Conservation (phyloP, 2,888 invertebrate genomes). For the Caenorhabditis imperialis region DNA sequence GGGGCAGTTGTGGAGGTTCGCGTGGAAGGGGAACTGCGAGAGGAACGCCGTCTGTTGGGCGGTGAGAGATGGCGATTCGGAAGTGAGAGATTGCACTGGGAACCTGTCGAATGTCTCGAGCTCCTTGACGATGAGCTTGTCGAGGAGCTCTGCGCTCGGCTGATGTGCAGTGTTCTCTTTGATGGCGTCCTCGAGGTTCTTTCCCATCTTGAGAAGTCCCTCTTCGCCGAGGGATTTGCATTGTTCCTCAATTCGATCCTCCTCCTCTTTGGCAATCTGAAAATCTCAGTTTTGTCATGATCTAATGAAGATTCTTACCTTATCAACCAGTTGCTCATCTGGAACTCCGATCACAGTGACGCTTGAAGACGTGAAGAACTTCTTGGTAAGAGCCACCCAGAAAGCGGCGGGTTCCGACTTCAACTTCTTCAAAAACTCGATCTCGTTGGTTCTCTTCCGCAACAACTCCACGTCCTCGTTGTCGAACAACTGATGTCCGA, state of each 20-base stretch:
- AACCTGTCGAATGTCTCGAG: constrained; percentile 83
- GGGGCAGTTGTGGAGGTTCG: constrained; percentile 66
- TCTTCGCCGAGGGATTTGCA: constrained; percentile 83
- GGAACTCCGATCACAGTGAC: constrained; percentile 81
- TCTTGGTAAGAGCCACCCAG: constrained; percentile 84
- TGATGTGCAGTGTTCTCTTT: constrained; percentile 84
- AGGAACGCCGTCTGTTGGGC: constrained; percentile 44
- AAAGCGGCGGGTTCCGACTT: constrained; percentile 83
- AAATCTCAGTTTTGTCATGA: neutral
- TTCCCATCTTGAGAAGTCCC: constrained; percentile 84
- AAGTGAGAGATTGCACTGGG: constrained; percentile 56
- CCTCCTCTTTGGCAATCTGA: constrained; percentile 82
- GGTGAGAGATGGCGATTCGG: constrained; percentile 24
- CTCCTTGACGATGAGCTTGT: constrained; percentile 86
- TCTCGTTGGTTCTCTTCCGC: constrained; percentile 61
- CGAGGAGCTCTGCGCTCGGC: constrained; percentile 85
- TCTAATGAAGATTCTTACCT: constrained; percentile 80
- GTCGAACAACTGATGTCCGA: constrained; percentile 89
- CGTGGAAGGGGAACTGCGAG: constrained; percentile 66
- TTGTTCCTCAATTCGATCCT: constrained; percentile 84
- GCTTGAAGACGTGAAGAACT: constrained; percentile 64
- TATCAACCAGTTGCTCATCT: constrained; percentile 83
- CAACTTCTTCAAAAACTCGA: constrained; percentile 79
- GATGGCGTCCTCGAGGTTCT: constrained; percentile 84
- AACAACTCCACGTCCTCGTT: constrained; percentile 78